phyloP scores from a whole-genome alignment of 2,797 vertebrate species.

The Arctocebus calabarensis region DNA sequence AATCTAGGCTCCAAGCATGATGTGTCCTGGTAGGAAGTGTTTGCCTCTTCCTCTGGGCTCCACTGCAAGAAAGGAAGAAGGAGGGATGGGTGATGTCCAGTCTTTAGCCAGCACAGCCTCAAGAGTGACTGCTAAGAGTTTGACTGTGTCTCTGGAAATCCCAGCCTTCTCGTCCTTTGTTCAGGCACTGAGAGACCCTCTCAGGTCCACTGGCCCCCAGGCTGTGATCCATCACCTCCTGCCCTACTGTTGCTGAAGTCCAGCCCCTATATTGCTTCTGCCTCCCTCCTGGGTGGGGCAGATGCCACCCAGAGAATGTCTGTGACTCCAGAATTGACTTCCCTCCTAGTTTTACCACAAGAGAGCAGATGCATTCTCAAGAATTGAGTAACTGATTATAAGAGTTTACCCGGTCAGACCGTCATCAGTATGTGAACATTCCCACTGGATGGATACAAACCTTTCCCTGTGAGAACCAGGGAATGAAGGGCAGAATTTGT shows the following conservation, averaged over 20 bases:
- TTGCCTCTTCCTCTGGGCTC: not conserved
- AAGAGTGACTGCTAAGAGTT: not conserved
- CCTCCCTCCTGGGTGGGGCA: not conserved
- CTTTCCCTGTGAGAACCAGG: not conserved
- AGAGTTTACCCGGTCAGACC: not conserved
- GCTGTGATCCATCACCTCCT: not conserved
- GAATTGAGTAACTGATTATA: not conserved
- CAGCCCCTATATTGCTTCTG: not conserved
- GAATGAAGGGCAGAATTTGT: not conserved
- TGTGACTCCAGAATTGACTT: not conserved
- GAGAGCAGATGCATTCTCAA: not conserved
- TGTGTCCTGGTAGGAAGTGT: fast-evolving
- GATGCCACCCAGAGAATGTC: not conserved
- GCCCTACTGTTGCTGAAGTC: not conserved
- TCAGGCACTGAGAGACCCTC: not conserved
- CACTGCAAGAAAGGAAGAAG: not conserved
- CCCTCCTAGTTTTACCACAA: not conserved
- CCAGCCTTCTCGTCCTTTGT: not conserved
- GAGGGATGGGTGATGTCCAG: not conserved
- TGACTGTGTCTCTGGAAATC: not conserved
- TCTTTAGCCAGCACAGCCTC: not conserved
- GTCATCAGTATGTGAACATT: not conserved
- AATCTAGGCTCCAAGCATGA: not conserved
- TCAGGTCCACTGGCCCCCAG: too few species aligned
- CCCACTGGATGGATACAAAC: not conserved